A percentile compares a stretch with the other conserved stretches of the same genome.
Evolutionary conservation across 2,113 vertebrate genomes (phyloP).

Genomic region (Xenotilapia caudafasciata): DNA sequence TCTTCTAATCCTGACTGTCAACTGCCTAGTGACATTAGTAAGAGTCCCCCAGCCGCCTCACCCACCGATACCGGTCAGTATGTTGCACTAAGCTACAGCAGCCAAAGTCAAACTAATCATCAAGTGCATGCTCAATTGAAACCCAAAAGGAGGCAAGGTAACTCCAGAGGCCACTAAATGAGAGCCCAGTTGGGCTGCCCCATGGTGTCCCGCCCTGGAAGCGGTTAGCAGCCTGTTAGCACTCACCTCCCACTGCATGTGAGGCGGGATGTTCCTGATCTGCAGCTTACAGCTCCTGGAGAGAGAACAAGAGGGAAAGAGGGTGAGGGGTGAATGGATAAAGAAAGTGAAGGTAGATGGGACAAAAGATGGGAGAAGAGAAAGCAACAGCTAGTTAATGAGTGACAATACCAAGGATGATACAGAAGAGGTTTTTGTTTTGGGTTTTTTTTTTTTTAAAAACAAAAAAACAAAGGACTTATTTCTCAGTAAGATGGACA

Average conservation of each 20-base stretch:
- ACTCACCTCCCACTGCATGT: conserved; percentile 95
- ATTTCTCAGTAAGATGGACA: background rate
- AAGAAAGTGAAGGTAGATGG: background rate
- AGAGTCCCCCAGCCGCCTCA: background rate
- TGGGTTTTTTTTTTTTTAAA: background rate
- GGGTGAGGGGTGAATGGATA: background rate
- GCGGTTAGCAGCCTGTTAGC: conserved; percentile 47
- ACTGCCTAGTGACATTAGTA: background rate
- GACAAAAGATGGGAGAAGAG: background rate
- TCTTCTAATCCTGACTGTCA: background rate
- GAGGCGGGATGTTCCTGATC: conserved; percentile 93
- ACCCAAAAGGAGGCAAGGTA: background rate
- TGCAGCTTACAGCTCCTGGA: conserved; percentile 90
- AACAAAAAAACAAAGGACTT: background rate
- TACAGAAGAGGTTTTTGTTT: background rate
- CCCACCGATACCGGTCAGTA: background rate
- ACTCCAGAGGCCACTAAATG: conserved; percentile 18
- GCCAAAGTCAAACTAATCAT: background rate
- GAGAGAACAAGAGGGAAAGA: conserved; percentile 7
- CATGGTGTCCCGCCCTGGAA: conserved; percentile 37
- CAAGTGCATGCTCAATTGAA: conserved; percentile 3
- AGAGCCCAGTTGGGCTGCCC: conserved; percentile 7
- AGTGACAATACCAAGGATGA: background rate
- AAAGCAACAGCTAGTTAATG: background rate
- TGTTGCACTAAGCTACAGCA: background rate